These are phyloP conservation scores for Diglossa cyanea DNA, from an alignment of 2,797 vertebrate species.

Conservation along the genomic window DNA sequence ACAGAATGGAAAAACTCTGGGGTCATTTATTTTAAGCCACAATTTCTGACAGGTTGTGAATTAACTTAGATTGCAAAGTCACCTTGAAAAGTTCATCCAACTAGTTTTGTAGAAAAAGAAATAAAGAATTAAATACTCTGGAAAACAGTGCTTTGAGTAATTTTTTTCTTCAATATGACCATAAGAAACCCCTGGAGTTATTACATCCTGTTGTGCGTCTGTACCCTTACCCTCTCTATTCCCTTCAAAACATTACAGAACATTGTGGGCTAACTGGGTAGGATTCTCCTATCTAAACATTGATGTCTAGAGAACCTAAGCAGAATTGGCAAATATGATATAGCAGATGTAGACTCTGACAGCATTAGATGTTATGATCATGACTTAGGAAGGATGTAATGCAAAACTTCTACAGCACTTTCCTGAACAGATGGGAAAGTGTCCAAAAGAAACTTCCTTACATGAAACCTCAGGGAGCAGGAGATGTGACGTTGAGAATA, in stretches of 20 bases:
- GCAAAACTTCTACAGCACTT: not conserved
- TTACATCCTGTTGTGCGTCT: not conserved
- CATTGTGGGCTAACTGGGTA: not conserved
- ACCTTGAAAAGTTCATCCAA: slow-evolving; percentile 46
- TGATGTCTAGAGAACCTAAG: not conserved
- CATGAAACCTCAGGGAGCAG: not conserved
- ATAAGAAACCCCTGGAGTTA: not conserved
- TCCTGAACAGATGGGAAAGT: not conserved
- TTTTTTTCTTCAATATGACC: not conserved
- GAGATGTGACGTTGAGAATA: not conserved
- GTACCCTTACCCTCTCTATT: not conserved
- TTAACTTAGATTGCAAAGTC: slow-evolving; percentile 40
- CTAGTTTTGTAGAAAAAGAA: not conserved
- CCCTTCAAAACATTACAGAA: not conserved
- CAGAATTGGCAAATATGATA: not conserved
- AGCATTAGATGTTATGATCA: not conserved
- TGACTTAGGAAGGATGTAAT: not conserved
- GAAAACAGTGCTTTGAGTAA: not conserved
- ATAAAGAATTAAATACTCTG: not conserved
- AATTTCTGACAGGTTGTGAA: slow-evolving; percentile 38
- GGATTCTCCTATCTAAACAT: not conserved
- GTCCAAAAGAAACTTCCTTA: not conserved
- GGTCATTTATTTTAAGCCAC: slow-evolving; percentile 42
- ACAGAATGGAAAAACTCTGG: slow-evolving; percentile 3
- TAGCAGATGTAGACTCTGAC: not conserved